These are phyloP conservation scores for Archilochus colubris DNA, from an alignment of 2,113 vertebrate species.

Conservation along the genomic window DNA sequence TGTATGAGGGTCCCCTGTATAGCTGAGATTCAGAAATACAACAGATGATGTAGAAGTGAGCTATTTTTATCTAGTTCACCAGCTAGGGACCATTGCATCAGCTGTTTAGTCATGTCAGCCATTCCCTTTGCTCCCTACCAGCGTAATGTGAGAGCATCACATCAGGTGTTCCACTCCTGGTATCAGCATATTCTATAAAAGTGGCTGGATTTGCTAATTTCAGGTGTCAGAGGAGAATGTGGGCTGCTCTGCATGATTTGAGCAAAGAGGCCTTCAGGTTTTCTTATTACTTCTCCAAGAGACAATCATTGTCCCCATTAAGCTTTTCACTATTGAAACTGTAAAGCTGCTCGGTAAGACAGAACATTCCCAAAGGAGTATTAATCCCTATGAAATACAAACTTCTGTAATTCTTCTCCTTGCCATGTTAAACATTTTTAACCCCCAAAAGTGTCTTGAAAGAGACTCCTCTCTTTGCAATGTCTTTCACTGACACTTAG, in stretches of 20 bases:
- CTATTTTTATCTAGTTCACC: constrained; percentile 62
- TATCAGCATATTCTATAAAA: constrained; percentile 45
- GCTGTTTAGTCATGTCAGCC: constrained; percentile 57
- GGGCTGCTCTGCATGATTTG: not conserved
- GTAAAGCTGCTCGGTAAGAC: not conserved
- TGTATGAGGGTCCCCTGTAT: not conserved
- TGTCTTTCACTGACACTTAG: not conserved
- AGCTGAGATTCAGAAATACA: not conserved
- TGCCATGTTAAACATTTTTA: not conserved
- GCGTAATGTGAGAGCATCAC: constrained; percentile 59
- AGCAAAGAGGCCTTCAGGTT: not conserved
- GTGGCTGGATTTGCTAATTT: not conserved
- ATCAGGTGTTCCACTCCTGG: constrained; percentile 46
- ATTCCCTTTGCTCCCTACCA: constrained; percentile 39
- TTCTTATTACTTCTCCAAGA: not conserved
- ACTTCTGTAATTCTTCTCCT: not conserved
- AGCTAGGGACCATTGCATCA: constrained; percentile 57
- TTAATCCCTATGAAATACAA: not conserved
- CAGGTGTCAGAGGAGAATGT: not conserved
- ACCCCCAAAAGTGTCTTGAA: not conserved
- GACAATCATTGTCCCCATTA: not conserved
- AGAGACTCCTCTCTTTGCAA: not conserved
- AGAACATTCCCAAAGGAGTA: not conserved
- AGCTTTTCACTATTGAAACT: not conserved
- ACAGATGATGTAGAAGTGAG: constrained; percentile 8